Evolutionary conservation across 1,140 invertebrate genomes (phyloP).

Genomic region (Platyura marginata): DNA sequence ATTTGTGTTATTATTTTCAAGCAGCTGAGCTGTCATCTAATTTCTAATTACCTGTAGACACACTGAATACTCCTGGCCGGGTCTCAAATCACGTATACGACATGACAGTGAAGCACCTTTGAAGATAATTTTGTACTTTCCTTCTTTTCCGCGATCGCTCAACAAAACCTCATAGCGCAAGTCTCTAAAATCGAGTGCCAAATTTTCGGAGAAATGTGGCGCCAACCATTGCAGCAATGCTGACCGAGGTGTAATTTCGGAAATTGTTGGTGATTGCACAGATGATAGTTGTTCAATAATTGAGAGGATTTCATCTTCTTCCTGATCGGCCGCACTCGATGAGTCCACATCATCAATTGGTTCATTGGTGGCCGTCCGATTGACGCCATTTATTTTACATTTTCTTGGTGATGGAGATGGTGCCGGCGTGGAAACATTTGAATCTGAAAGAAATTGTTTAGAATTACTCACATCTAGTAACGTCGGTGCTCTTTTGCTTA

Average conservation of each 20-base stretch:
- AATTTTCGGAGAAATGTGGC: constrained; percentile 35
- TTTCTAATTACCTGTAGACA: constrained; percentile 39
- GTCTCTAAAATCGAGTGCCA: constrained; percentile 28
- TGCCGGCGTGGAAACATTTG: constrained; percentile 18
- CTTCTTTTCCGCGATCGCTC: constrained; percentile 55
- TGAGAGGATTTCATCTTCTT: constrained; percentile 40
- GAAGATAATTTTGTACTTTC: constrained; percentile 63
- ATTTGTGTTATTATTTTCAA: constrained; percentile 10
- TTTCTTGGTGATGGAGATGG: constrained; percentile 19
- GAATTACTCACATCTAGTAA: constrained; percentile 1
- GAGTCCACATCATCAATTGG: constrained; percentile 53
- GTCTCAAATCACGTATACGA: constrained; percentile 59
- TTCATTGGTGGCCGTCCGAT: constrained; percentile 24
- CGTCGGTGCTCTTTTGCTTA: constrained; percentile 12
- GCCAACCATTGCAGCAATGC: constrained; percentile 60
- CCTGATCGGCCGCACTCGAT: constrained; percentile 44
- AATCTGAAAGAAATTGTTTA: constrained; percentile 17
- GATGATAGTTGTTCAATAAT: constrained; percentile 50
- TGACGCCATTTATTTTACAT: constrained; percentile 18
- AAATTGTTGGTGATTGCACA: constrained; percentile 51
- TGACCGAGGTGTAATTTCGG: constrained; percentile 54
- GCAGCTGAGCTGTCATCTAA: constrained; percentile 29
- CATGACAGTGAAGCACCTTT: constrained; percentile 48
- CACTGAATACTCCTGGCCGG: constrained; percentile 62
- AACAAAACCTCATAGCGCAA: constrained; percentile 57